A percentile compares a stretch with the other conserved stretches of the same genome.
phyloP scores from a whole-genome alignment of 2,113 vertebrate species.

The Mobula birostris region DNA sequence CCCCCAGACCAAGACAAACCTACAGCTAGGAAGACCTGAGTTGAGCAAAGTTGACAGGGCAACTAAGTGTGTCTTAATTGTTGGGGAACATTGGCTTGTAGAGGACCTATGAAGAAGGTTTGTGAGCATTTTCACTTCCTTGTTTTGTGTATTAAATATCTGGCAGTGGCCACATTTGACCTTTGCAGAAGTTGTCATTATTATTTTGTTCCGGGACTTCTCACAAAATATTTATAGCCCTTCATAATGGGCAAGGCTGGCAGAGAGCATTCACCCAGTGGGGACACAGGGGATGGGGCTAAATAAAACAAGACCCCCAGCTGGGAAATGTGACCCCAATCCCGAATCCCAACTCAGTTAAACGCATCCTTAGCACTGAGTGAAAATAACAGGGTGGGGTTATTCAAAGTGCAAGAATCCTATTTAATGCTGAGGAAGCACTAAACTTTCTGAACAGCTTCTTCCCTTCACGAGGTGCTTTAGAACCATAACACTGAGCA shows the following conservation, averaged over 20 bases:
- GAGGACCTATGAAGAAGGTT: not conserved
- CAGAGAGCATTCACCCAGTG: not conserved
- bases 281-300: not conserved
- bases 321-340: not conserved
- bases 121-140: not conserved
- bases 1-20: not conserved
- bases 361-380: not conserved
- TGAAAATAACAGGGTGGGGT: not conserved
- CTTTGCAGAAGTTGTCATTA: not conserved
- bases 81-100: too few species aligned
- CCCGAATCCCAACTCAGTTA: not conserved
- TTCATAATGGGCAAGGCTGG: not conserved
- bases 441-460: not conserved
- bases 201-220: not conserved
- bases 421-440: not conserved
- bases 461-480: not conserved
- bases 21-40: not conserved
- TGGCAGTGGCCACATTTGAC: not conserved
- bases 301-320: not conserved
- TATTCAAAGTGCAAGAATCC: slow-evolving; percentile 13
- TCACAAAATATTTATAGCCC: not conserved
- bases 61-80: not conserved
- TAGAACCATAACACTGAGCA: slow-evolving; percentile 7
- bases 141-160: not conserved
- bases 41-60: not conserved